Conservation (phyloP, 2,797 vertebrate species). For the Ambastaia sidthimunki region DNA sequence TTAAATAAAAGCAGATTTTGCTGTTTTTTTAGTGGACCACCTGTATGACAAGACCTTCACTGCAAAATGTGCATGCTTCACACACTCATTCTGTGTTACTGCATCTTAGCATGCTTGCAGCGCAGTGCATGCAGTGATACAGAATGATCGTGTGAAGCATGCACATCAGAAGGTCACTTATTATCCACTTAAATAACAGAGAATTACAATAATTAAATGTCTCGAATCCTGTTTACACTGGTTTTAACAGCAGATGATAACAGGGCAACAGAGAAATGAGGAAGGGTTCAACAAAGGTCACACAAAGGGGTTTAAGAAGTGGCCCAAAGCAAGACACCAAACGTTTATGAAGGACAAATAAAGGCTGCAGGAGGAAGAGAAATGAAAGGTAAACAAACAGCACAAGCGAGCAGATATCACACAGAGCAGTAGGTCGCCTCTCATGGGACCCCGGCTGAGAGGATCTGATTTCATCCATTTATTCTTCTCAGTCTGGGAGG, state of each 20-base stretch:
- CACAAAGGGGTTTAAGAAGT: not conserved
- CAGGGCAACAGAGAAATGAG: not conserved
- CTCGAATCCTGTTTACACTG: not conserved
- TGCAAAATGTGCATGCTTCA: no score
- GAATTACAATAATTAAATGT: no score
- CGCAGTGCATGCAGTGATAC: no score
- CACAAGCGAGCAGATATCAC: constrained; percentile 42
- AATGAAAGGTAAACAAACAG: constrained; percentile 58
- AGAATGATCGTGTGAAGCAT: no score
- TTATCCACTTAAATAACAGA: no score
- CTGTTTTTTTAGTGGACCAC: no score
- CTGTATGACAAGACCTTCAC: no score
- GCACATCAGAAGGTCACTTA: no score
- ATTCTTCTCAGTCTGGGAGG: constrained; percentile 49
- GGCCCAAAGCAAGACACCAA: constrained; percentile 33
- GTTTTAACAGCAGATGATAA: not conserved
- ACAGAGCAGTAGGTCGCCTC: constrained; percentile 40
- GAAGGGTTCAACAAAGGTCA: constrained; percentile 2
- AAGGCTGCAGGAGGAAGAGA: constrained; percentile 53
- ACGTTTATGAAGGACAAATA: constrained; percentile 41
- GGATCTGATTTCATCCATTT: constrained; percentile 59
- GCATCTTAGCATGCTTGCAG: no score
- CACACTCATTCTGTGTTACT: no score
- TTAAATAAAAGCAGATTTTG: no score
- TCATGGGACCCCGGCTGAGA: constrained; percentile 43